Percentiles rank a stretch among this genome's conserved stretches.
phyloP scores from a whole-genome alignment of 2,888 invertebrate species.

The Agrochola macilenta region DNA sequence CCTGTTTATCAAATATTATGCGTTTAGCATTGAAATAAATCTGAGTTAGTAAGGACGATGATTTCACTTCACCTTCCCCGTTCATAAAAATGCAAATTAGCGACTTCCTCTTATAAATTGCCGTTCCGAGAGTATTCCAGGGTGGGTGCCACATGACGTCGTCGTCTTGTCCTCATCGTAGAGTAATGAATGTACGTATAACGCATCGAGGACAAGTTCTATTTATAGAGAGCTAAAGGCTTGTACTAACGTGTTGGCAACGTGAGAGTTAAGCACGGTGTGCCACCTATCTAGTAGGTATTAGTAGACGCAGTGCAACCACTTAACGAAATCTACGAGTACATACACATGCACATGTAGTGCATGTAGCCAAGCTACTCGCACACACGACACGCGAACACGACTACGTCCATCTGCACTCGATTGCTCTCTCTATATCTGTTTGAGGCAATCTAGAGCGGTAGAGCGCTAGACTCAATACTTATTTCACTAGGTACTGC shows the following conservation, averaged over 20 bases:
- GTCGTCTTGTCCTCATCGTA: conserved; percentile 73
- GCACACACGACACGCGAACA: conserved; percentile 27
- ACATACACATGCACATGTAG: conserved; percentile 36
- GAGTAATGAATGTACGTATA: conserved; percentile 70
- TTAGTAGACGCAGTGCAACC: conserved; percentile 62
- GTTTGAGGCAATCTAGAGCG: conserved; percentile 32
- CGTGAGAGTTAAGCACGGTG: conserved; percentile 62
- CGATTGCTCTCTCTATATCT: conserved; percentile 47
- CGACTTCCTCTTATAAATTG: conserved; percentile 87
- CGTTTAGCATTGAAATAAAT: conserved; percentile 56
- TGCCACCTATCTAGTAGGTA: conserved; percentile 55
- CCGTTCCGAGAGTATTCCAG: conserved; percentile 82
- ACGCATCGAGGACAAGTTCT: conserved; percentile 71
- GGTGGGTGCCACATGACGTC: conserved; percentile 82
- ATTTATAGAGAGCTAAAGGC: conserved; percentile 72
- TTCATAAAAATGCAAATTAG: conserved; percentile 89
- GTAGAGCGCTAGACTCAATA: conserved; percentile 6
- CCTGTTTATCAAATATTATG: conserved; percentile 31
- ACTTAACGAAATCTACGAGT: conserved; percentile 64
- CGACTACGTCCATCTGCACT: conserved; percentile 36
- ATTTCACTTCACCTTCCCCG: conserved; percentile 84
- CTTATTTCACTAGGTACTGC: not conserved
- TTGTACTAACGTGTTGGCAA: conserved; percentile 50
- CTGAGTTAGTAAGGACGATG: conserved; percentile 68
- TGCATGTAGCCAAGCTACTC: conserved; percentile 22